These are phyloP conservation scores for Drosophila heteroneura DNA, from an alignment of 2,888 invertebrate species.

Conservation along the genomic window DNA sequence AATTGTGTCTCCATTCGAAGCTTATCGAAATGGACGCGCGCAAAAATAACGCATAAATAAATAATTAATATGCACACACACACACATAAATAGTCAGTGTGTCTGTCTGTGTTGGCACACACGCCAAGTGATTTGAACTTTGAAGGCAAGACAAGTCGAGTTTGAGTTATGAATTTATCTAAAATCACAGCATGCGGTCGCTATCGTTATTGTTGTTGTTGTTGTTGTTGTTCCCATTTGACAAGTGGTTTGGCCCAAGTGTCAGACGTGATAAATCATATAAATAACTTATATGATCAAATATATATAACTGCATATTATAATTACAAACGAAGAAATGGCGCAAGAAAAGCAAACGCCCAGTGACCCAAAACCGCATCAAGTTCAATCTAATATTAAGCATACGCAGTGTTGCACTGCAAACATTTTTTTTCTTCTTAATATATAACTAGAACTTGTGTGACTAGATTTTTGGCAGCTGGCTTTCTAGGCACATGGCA, in stretches of 20 bases:
- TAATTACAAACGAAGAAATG: slow-evolving; percentile 55
- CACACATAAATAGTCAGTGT: slow-evolving; percentile 4
- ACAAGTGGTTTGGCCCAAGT: slow-evolving; percentile 81
- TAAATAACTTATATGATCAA: slow-evolving; percentile 39
- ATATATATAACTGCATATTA: slow-evolving; percentile 24
- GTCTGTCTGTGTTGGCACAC: slow-evolving; percentile 37
- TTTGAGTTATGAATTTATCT: slow-evolving; percentile 79
- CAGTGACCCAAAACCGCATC: slow-evolving; percentile 44
- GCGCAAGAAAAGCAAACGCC: slow-evolving; percentile 37
- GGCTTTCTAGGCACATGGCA: slow-evolving; percentile 7
- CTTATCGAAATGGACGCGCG: slow-evolving; percentile 77
- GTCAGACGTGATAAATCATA: slow-evolving; percentile 79
- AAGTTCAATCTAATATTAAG: slow-evolving; percentile 37
- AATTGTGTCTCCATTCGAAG: slow-evolving; percentile 74
- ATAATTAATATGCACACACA: slow-evolving; percentile 61
- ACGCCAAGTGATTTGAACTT: slow-evolving; percentile 79
- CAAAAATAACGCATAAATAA: slow-evolving; percentile 79
- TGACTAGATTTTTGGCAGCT: slow-evolving; percentile 8
- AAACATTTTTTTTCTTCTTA: not conserved
- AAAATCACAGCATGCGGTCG: slow-evolving; percentile 77
- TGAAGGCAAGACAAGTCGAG: slow-evolving; percentile 82
- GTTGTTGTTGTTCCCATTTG: slow-evolving; percentile 54
- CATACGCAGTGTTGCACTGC: slow-evolving; percentile 57
- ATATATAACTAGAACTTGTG: slow-evolving; percentile 3
- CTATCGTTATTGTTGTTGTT: slow-evolving; percentile 44